A percentile compares a stretch with the other conserved stretches of the same genome.
Conservation (phyloP, 2,797 vertebrate species). For the Chelidonichthys spinosus region DNA sequence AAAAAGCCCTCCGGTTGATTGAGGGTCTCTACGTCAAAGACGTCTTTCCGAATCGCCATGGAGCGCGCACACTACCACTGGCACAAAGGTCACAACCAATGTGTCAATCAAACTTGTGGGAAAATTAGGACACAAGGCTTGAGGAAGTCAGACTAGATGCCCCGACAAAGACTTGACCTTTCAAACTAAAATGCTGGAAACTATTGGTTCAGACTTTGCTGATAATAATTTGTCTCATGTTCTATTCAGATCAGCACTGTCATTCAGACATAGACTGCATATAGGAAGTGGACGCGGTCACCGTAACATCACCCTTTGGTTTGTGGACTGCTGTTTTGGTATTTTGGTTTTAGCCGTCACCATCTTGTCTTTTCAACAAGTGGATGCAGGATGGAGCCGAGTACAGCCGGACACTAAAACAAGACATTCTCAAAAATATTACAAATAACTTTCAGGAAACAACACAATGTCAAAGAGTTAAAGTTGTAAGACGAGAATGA, state of each 20-base stretch:
- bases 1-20: constrained; percentile 67
- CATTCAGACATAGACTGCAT: not conserved
- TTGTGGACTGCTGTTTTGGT: no score
- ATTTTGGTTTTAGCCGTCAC: no score
- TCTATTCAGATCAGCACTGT: constrained; percentile 3
- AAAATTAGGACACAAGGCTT: constrained; percentile 23
- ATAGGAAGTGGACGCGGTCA: not conserved
- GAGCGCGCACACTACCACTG: constrained; percentile 38
- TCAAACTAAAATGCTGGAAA: constrained; percentile 4
- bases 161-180: constrained; percentile 17
- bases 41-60: constrained; percentile 45
- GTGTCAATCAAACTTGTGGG: constrained; percentile 56
- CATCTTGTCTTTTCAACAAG: no score
- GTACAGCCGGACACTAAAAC: not conserved
- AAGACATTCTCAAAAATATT: not conserved
- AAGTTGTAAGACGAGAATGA: not conserved
- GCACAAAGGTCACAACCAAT: constrained; percentile 20
- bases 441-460: not conserved
- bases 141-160: not conserved
- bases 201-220: constrained; percentile 8
- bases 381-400: not conserved
- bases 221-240: not conserved
- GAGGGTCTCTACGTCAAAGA: constrained; percentile 56
- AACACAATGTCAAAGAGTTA: not conserved
- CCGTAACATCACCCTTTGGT: no score